A percentile compares a stretch with the other conserved stretches of the same genome.
Evolutionary conservation across 1,140 invertebrate genomes (phyloP).

Genomic region (Eriosoma lanigerum): DNA sequence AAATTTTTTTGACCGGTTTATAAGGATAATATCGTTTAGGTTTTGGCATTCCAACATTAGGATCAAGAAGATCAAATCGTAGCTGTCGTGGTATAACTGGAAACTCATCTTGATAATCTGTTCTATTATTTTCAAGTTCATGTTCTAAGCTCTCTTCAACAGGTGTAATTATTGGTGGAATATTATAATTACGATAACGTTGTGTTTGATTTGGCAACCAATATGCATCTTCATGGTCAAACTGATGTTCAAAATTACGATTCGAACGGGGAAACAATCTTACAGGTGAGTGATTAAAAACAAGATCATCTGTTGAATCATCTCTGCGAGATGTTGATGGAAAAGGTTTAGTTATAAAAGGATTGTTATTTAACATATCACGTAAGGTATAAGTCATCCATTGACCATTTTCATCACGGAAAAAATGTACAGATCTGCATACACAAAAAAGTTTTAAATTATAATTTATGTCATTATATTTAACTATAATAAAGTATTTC

Average conservation of each 20-base stretch:
- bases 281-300: constrained; percentile 49
- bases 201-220: constrained; percentile 25
- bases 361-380: constrained; percentile 59
- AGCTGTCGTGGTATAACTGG: constrained; percentile 53
- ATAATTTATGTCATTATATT: constrained; percentile 69
- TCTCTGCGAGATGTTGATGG: constrained; percentile 20
- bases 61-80: constrained; percentile 56
- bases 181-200: constrained; percentile 27
- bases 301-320: constrained; percentile 42
- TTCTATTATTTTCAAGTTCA: constrained; percentile 25
- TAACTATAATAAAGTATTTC: constrained; percentile 27
- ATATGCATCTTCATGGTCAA: constrained; percentile 12
- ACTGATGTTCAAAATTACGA: constrained; percentile 37
- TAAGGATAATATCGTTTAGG: constrained; percentile 55
- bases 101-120: constrained; percentile 40
- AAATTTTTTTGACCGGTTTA: constrained; percentile 64
- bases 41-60: constrained; percentile 53
- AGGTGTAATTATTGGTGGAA: constrained; percentile 35
- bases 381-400: constrained; percentile 85
- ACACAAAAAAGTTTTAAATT: constrained; percentile 77
- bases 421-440: constrained; percentile 83
- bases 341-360: constrained; percentile 11
- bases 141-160: constrained; percentile 32
- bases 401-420: constrained; percentile 70
- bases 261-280: constrained; percentile 25